A percentile compares a stretch with the other conserved stretches of the same genome.
phyloP scores from a whole-genome alignment of 1,140 invertebrate genomes.

The Caenorhabditis briggsae region DNA sequence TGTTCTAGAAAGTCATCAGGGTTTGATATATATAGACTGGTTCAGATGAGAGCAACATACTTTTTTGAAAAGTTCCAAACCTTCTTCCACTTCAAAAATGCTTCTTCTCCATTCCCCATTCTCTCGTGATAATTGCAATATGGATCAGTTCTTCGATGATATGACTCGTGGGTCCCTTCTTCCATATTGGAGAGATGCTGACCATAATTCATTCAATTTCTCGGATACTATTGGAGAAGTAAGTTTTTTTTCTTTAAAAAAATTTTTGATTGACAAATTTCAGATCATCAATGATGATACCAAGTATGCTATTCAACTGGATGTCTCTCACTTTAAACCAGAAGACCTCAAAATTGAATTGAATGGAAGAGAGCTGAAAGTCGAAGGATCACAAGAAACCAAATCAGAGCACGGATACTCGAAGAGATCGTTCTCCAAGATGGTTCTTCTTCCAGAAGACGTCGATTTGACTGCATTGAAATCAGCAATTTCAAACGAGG shows the following conservation, averaged over 20 bases:
- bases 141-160: conserved; percentile 29
- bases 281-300: conserved; percentile 13
- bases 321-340: conserved; percentile 15
- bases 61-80: neutral
- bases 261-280: neutral
- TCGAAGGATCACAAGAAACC: conserved; percentile 1
- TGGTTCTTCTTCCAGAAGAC: conserved; percentile 18
- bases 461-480: neutral
- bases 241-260: neutral
- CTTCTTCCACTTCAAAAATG: neutral
- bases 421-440: conserved; percentile 19
- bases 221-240: conserved; percentile 32
- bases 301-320: conserved; percentile 12
- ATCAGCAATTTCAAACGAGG: conserved; percentile 3
- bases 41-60: neutral
- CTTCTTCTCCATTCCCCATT: conserved; percentile 29
- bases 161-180: neutral
- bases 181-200: conserved; percentile 45
- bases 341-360: conserved; percentile 4
- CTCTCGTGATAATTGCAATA: neutral
- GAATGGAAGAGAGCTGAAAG: conserved; percentile 17
- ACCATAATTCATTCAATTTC: conserved; percentile 44
- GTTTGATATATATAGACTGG: neutral
- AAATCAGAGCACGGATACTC: neutral
- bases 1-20: neutral